A percentile compares a stretch with the other conserved stretches of the same genome.
Conservation (phyloP, 2,797 vertebrate genomes). For the Tympanoctomys barrerae region DNA sequence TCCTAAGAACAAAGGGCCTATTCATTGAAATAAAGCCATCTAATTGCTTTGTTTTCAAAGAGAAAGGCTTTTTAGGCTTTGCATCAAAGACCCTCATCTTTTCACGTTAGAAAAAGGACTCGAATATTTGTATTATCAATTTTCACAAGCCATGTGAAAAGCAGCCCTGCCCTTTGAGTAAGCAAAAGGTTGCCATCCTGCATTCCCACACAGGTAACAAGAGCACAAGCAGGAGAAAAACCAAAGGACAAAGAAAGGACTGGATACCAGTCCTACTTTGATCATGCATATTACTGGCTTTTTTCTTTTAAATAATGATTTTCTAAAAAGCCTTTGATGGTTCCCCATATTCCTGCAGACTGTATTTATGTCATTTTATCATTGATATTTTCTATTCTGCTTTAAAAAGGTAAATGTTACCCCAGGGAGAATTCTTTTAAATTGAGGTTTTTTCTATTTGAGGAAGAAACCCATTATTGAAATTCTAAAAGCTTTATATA, state of each 20-base stretch:
- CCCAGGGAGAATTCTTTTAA: conserved; percentile 66
- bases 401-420: conserved; percentile 74
- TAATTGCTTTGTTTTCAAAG: conserved; percentile 36
- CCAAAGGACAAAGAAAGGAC: conserved; percentile 14
- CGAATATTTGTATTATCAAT: background rate
- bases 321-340: conserved; percentile 33
- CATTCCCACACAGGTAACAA: background rate
- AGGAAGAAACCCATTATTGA: conserved; percentile 53
- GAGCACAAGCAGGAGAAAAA: conserved; percentile 3
- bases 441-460: conserved; percentile 68
- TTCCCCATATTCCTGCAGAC: conserved; percentile 52
- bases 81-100: background rate
- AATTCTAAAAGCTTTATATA: conserved; percentile 55
- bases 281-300: conserved; percentile 47
- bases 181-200: background rate
- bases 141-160: background rate
- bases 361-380: conserved; percentile 70
- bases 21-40: background rate
- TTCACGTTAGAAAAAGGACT: background rate
- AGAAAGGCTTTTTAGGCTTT: background rate
- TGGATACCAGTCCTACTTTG: background rate
- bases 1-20: background rate
- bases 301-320: conserved; percentile 59
- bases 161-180: background rate
- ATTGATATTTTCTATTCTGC: conserved; percentile 74